A percentile compares a stretch with the other conserved stretches of the same genome.
Conservation (phyloP, 2,888 invertebrate genomes). For the Drepanosiphum platanoidis region DNA sequence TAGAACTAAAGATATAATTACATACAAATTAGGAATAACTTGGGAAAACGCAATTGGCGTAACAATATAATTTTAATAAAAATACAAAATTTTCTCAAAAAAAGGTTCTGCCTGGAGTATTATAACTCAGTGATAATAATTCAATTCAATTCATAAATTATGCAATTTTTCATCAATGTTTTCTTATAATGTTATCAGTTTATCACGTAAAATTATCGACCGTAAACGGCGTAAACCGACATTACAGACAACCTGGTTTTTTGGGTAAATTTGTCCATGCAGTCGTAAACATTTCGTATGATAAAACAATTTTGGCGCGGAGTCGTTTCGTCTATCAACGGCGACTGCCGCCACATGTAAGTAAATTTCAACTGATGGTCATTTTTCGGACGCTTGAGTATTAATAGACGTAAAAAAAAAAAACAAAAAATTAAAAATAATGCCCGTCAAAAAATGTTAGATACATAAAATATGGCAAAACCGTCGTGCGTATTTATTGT, state of each 20-base stretch:
- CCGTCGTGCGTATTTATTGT: too few relatives aligned
- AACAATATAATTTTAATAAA: too few relatives aligned
- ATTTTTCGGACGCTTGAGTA: conserved; percentile 1
- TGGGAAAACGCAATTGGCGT: neutral
- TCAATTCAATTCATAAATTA: too few relatives aligned
- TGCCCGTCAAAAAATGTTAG: neutral
- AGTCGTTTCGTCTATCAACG: conserved; percentile 16
- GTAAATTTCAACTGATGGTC: conserved; percentile 11
- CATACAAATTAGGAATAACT: neutral
- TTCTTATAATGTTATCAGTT: too few relatives aligned
- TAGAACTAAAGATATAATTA: neutral
- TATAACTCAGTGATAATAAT: too few relatives aligned
- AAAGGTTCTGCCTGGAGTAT: too few relatives aligned
- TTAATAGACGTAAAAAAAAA: conserved; percentile 17
- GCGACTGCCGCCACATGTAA: neutral
- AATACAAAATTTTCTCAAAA: too few relatives aligned
- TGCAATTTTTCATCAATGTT: too few relatives aligned
- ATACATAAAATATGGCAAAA: neutral
- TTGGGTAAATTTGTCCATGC: neutral
- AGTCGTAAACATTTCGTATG: too few relatives aligned
- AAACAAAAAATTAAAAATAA: neutral
- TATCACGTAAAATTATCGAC: too few relatives aligned
- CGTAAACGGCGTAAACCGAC: neutral
- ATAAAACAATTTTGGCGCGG: conserved; percentile 8
- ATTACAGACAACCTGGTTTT: neutral